Base-by-base conservation (phyloP, 2,888 invertebrate species). In the Drosophila nigricruria region DNA sequence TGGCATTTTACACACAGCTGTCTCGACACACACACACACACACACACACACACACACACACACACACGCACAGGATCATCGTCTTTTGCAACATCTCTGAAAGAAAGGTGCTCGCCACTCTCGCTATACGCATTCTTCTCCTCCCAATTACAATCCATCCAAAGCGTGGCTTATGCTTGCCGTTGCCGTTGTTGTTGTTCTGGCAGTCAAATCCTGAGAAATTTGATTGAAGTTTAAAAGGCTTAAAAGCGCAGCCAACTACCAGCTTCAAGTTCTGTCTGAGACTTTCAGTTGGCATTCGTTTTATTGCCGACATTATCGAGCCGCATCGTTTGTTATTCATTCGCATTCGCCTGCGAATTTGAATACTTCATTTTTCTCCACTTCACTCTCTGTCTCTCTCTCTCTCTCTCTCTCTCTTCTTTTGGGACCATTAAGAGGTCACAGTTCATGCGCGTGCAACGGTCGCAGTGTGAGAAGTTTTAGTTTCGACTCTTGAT, bases 181-280 rank as follows among this genome's bases (percentile, higher is more conserved):
- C 63, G 38, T 70, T 58, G 61, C 20, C 30, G 61, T 43, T 27
- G 56, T 18, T 60, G 56, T 45, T 53, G 43, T 54, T 53, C 54
- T 20, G 57, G 64, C 71, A 68, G 80, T 71, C 72, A 80, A 78
- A 69, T 85, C 75, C 85, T 82, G 88, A 79, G 88, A 88, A 82
- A 83, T 89, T 88, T 84, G 84, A 84, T 84, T 84, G 87, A 87
- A 88, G 89, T 71, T 83, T 87, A 83, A 86, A 86, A 79, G 87
- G 82, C 70, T 77, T 79, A 67, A 89, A 81, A 89, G 88, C 89
- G 71, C 85, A 72, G 64, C 72, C 83, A 89, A 86, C 83, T 89
- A 81, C 81, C 83, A 88, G 73, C 78, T 89, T 36, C 40, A 67
- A 77, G 61, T 52, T 50, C 14, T 71, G 56, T 65, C 50, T 23